Evolutionary conservation across 2,113 vertebrate genomes (phyloP).

Genomic region (Amblyornis subalaris): DNA sequence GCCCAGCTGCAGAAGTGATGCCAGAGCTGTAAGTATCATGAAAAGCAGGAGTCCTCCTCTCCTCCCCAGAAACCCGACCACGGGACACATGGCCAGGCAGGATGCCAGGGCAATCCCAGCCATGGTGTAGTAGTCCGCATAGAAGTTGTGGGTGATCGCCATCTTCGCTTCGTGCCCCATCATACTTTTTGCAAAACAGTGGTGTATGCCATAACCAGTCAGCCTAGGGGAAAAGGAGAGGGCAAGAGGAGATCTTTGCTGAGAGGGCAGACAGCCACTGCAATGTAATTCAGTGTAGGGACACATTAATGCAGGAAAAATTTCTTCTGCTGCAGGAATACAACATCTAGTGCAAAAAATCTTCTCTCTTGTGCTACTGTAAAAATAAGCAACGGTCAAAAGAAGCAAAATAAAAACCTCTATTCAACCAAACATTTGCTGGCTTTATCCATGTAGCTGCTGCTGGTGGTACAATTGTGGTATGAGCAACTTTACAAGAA

Average conservation of each 20-base stretch:
- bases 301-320: background rate
- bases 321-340: background rate
- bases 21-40: constrained; percentile 95
- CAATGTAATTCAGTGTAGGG: accelerated
- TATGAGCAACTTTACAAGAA: background rate
- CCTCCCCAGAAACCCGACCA: constrained; percentile 87
- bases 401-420: background rate
- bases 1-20: constrained; percentile 91
- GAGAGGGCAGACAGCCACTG: background rate
- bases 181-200: constrained; percentile 96
- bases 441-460: background rate
- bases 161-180: constrained; percentile 86
- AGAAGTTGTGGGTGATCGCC: constrained; percentile 87
- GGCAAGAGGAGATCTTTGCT: background rate
- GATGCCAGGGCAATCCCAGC: constrained; percentile 89
- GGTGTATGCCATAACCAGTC: constrained; percentile 93
- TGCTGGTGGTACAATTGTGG: background rate
- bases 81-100: constrained; percentile 87
- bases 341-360: background rate
- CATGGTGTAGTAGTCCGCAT: constrained; percentile 90
- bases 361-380: background rate
- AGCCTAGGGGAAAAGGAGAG: constrained; percentile 70
- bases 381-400: background rate
- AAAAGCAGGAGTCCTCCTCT: constrained; percentile 92
- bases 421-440: background rate